Evolutionary conservation across 2,888 invertebrate genomes (phyloP).

Genomic region (Sphecodes monilicornis): DNA sequence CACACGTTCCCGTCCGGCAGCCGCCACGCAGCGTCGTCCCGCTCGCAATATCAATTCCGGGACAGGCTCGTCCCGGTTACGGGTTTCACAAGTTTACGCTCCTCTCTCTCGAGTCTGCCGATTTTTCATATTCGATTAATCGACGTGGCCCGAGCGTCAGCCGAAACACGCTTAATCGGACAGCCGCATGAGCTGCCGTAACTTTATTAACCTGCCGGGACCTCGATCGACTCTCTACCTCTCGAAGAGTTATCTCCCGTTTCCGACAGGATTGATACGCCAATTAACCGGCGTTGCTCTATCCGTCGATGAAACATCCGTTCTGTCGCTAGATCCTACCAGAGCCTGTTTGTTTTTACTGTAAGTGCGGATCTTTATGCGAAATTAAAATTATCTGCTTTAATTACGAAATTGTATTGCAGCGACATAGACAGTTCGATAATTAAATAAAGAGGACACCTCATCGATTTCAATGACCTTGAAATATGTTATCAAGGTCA

Average conservation of each 20-base stretch:
- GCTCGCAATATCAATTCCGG: slow-evolving; percentile 25
- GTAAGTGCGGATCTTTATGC: not conserved
- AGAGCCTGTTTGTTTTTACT: not conserved
- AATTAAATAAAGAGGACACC: too few species aligned
- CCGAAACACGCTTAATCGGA: slow-evolving; percentile 63
- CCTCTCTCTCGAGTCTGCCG: slow-evolving; percentile 29
- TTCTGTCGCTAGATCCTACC: not conserved
- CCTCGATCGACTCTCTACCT: slow-evolving; percentile 26
- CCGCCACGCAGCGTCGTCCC: too few species aligned
- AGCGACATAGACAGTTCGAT: too few species aligned
- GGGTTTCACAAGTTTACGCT: slow-evolving; percentile 26
- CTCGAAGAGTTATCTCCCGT: not conserved
- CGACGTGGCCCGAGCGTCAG: slow-evolving; percentile 55
- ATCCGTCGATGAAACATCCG: not conserved
- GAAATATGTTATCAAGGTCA: too few species aligned
- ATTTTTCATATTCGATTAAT: slow-evolving; percentile 62
- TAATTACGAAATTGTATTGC: not conserved
- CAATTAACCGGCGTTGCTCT: not conserved
- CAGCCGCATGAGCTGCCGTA: slow-evolving; percentile 50
- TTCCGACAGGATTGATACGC: not conserved
- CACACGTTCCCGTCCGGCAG: slow-evolving; percentile 8
- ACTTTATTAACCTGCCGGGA: slow-evolving; percentile 76
- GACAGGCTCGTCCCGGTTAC: slow-evolving; percentile 28
- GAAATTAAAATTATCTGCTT: not conserved
- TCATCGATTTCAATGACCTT: too few species aligned